phyloP scores from a whole-genome alignment of 2,888 invertebrate species.

The Dorcus parallelipipedus region DNA sequence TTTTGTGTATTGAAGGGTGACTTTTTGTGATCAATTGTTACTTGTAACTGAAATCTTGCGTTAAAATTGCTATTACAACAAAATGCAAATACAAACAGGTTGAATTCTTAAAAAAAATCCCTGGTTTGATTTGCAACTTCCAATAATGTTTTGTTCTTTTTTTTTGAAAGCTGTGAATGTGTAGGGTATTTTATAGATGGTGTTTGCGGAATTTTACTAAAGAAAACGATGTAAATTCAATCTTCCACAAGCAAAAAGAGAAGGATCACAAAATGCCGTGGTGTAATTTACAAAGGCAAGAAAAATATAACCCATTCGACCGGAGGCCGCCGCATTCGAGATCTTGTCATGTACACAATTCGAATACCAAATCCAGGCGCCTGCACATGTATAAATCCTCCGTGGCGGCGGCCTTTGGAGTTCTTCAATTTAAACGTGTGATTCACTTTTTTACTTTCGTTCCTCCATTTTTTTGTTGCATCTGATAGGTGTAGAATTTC shows the following conservation, averaged over 20 bases:
- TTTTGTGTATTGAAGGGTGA: no score
- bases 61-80: no score
- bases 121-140: no score
- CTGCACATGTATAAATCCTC: conserved; percentile 19
- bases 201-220: no score
- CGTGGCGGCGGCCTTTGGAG: conserved; percentile 16
- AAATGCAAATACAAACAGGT: no score
- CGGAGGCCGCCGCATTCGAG: conserved; percentile 2
- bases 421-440: conserved; percentile 21
- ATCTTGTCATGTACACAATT: conserved; percentile 23
- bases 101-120: no score
- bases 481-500: conserved; percentile 22
- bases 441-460: conserved; percentile 13
- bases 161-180: no score
- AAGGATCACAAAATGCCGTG: background rate
- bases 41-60: no score
- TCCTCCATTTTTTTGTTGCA: background rate
- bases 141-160: no score
- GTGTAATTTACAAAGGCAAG: background rate
- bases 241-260: conserved; percentile 1
- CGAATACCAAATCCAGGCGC: conserved; percentile 28
- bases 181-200: no score
- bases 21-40: no score
- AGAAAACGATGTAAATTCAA: background rate
- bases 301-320: background rate